Base-by-base conservation (phyloP, 2,113 vertebrate species). In the Paralichthys olivaceus region DNA sequence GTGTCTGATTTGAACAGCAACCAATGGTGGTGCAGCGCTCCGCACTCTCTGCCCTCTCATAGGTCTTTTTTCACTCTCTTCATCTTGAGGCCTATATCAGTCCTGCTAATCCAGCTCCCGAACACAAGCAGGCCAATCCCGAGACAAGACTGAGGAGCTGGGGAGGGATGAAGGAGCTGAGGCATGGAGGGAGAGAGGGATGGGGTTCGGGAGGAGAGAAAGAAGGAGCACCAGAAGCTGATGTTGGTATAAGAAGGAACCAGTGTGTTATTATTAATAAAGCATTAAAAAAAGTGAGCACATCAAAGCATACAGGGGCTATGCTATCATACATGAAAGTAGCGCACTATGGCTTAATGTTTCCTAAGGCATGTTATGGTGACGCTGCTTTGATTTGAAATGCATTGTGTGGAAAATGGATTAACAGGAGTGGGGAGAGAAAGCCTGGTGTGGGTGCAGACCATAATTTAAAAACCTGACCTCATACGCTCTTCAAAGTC, bases 351-450 rank as follows among this genome's bases (percentile, higher is more conserved):
- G 89, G 91, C 93, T 92, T 94, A 94, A 95, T 94, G 94, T 94
- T 92, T 95, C 94, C 94, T 93, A 89, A 91, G 94, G 94, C 91
- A 25, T 83, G 87, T 93, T 92, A 90, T 86, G 93, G 91, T 91
- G 88, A 94, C 87, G 92, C 88, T 55, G 88, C 92, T 93, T 94
- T 94, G 91, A 94, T 95, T 94, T 93, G 89, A 94, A 94, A 95
- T 92, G 94, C 91, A 92, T 92, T 93, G 94, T 93, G 93, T 94
- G 93, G 89, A 93, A 90, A 95, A 95, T 94, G 93, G 93, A 95
- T 95, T 95, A 90, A 88, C 86, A 90, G 85, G 90, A 93, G 87
- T 74, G 73, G 67, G 87, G 87, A 87, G 88, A 84, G 79, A 84
- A 79, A 85, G 77, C 82, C 69, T 60, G 73, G 72, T 69, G 79